phyloP scores from a whole-genome alignment of 2,888 invertebrate species.

The Drosophila austrosaltans region DNA sequence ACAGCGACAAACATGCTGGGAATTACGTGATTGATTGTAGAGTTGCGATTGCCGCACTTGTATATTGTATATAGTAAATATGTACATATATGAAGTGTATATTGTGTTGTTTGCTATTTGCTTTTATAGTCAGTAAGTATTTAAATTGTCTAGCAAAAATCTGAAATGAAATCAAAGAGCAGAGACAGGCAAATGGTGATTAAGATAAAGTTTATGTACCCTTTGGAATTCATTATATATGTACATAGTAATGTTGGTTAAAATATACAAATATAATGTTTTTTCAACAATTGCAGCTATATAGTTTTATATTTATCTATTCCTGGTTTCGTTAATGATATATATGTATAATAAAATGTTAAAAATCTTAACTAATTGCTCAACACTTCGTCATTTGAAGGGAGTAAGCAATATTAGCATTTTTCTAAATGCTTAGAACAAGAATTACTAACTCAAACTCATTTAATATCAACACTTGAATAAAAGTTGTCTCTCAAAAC shows the following conservation, averaged over 20 bases:
- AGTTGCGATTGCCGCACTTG: conserved; percentile 57
- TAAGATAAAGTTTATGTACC: not conserved
- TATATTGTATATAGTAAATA: conserved; percentile 30
- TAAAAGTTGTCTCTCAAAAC: too few species aligned
- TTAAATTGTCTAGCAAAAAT: conserved; percentile 6
- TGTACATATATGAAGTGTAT: not conserved
- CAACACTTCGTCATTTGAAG: too few species aligned
- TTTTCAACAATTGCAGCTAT: too few species aligned
- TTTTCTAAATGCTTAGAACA: too few species aligned
- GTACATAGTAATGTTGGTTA: not conserved
- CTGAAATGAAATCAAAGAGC: conserved; percentile 1
- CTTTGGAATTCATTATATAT: not conserved
- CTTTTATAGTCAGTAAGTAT: conserved; percentile 9
- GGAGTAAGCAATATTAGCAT: too few species aligned
- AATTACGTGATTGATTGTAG: conserved; percentile 77
- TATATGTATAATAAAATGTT: too few species aligned
- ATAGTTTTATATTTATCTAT: too few species aligned
- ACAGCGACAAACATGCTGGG: conserved; percentile 67
- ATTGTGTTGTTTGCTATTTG: not conserved
- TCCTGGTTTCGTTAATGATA: too few species aligned
- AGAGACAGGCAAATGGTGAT: not conserved
- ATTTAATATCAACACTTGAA: too few species aligned
- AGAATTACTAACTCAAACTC: too few species aligned
- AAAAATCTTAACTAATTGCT: too few species aligned
- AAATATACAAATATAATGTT: not conserved